These are phyloP conservation scores for Halcyon badia DNA, from an alignment of 2,797 vertebrate species.

Conservation along the genomic window DNA sequence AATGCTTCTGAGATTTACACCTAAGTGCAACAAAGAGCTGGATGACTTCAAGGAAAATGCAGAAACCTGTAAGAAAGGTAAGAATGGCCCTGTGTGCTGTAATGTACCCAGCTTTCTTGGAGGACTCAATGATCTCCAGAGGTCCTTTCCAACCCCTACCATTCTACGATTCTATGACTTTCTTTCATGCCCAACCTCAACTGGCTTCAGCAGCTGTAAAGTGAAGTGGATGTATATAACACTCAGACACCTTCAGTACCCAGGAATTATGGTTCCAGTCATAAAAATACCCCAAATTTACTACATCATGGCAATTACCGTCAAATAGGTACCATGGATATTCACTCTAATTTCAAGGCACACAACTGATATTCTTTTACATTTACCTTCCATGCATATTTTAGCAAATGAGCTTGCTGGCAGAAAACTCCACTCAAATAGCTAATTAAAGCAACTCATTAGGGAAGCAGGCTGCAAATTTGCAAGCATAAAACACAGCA, in stretches of 20 bases:
- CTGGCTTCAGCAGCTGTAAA: not conserved
- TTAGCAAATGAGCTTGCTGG: slow-evolving; percentile 27
- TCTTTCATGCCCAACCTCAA: not conserved
- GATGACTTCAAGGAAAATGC: too few relatives aligned
- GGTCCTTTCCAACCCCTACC: too few relatives aligned
- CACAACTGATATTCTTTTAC: not conserved
- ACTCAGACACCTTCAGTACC: not conserved
- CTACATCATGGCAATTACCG: not conserved
- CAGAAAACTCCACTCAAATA: not conserved
- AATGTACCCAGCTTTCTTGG: too few relatives aligned
- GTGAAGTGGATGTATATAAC: not conserved
- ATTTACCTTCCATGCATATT: not conserved
- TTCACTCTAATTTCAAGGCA: slow-evolving; percentile 20
- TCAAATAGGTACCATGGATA: not conserved
- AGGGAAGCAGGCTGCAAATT: not conserved
- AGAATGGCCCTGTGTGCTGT: too few relatives aligned
- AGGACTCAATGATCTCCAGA: too few relatives aligned
- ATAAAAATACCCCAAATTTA: not conserved
- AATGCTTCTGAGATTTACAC: too few relatives aligned
- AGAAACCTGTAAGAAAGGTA: too few relatives aligned
- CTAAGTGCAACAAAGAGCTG: too few relatives aligned
- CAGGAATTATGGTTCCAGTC: not conserved
- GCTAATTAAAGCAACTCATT: slow-evolving; percentile 39
- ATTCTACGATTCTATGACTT: not conserved
- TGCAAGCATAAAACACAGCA: not conserved